Conservation (phyloP, 1,140 invertebrate genomes). For the Phocides pigmalion region DNA sequence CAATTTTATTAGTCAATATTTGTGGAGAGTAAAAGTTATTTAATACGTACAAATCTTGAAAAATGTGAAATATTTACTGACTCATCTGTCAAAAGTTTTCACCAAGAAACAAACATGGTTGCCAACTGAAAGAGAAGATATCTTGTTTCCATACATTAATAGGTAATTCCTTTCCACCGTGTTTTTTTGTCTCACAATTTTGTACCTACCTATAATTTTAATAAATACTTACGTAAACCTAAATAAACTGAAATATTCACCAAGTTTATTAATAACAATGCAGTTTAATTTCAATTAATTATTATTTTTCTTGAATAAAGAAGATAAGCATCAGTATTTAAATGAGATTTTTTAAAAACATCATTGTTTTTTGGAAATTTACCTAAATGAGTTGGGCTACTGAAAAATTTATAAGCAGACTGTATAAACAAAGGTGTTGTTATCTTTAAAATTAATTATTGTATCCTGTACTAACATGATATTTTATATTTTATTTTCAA, state of each 20-base stretch:
- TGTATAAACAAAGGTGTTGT: neutral
- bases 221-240: no score
- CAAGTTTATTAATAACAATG: neutral
- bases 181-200: no score
- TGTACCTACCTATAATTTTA: no score
- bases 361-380: neutral
- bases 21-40: no score
- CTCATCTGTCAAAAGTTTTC: no score
- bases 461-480: neutral
- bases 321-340: neutral
- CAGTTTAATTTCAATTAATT: neutral
- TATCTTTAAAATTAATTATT: neutral
- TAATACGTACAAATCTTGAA: no score
- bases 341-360: neutral
- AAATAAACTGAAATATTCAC: neutral
- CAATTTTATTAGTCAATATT: no score
- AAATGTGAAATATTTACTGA: no score
- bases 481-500: neutral
- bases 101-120: no score
- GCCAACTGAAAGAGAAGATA: no score
- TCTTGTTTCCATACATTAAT: no score
- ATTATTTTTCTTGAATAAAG: neutral
- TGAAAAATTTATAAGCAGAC: neutral
- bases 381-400: neutral
- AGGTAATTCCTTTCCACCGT: no score